Evolutionary conservation across 2,113 vertebrate genomes (phyloP), one percentile per base, ranked within the genome.

Genomic region (Fregata magnificens): DNA sequence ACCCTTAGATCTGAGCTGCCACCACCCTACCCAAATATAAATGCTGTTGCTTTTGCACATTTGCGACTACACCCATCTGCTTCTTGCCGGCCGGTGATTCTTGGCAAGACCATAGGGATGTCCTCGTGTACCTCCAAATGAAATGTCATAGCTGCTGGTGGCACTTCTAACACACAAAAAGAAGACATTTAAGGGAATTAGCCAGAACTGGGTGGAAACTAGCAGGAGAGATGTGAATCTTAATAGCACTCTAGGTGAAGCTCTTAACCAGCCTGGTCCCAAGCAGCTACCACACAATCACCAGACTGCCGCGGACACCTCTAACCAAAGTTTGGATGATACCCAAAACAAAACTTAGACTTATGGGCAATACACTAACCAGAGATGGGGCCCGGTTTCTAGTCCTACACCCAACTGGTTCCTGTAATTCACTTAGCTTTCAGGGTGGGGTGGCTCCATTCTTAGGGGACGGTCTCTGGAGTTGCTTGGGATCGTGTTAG

Each of bases 301-400:
- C 44, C 45, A 72, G 40, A 11, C 17, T 70, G 63, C 42, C 3
- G 3, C 0, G 0, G 32, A 71, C 17, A 36, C 18, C 32, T 61
- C 42, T 96, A 63, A 49, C 15, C 15, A 40, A 0, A 0, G 11
- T 45, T 80, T 70, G 47, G 38, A 29, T 71, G 34, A 47, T 11
- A 44, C 18, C 67, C 47, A 85, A 53, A 29, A 11, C 34, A 77
- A 73, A 93, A 45, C 7, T 62, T 31, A 38, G 28, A 31, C 36
- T 76, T 82, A 21, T 0, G 1, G 10, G 16, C 56, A 65, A 25
- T 22, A 19, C 6, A 17, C 10, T 49, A 58, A 58, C 17, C 58
- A 65, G 63, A 24, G 20, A 6, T 34, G 29, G n/a, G 45, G 16
- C 40, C 28, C 0, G 0, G 26, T 92, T 92, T 63, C 80, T 81